These are phyloP conservation scores for Heterodera filipjevi DNA, from an alignment of 2,888 invertebrate species.

Conservation along the genomic window DNA sequence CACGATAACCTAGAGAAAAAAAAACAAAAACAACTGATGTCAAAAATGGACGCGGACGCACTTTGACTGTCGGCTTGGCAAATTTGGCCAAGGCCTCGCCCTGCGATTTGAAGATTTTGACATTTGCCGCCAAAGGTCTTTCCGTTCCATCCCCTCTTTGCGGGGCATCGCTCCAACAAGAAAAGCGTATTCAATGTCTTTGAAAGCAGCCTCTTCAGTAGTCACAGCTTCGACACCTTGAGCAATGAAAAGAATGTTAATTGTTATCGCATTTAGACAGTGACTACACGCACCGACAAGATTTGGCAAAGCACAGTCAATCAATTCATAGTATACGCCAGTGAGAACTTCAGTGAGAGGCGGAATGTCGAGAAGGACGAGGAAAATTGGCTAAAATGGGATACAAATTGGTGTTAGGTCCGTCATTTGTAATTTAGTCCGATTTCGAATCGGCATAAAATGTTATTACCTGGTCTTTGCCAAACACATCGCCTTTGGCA, in stretches of 20 bases:
- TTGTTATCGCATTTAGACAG: too few relatives aligned
- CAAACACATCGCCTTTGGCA: slow-evolving; percentile 77
- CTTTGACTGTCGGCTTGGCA: slow-evolving; percentile 90
- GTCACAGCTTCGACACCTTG: slow-evolving; percentile 81
- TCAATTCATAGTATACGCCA: slow-evolving; percentile 95
- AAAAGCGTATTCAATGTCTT: slow-evolving; percentile 91
- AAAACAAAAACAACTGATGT: not conserved
- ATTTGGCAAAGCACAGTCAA: slow-evolving; percentile 90
- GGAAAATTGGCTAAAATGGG: slow-evolving; percentile 38
- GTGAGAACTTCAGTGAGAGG: slow-evolving; percentile 94
- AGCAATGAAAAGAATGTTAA: slow-evolving; percentile 48
- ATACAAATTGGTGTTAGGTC: too few relatives aligned
- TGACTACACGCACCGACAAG: slow-evolving; percentile 75
- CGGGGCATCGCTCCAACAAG: slow-evolving; percentile 89
- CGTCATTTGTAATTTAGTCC: too few relatives aligned
- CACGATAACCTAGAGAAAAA: slow-evolving; percentile 73
- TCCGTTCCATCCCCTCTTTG: slow-evolving; percentile 96
- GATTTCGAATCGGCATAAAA: too few relatives aligned
- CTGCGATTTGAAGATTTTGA: slow-evolving; percentile 95
- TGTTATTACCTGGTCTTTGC: slow-evolving; percentile 44
- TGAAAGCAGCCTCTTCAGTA: slow-evolving; percentile 88
- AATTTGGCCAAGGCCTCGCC: slow-evolving; percentile 88
- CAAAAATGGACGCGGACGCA: slow-evolving; percentile 58
- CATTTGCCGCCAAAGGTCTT: slow-evolving; percentile 95
- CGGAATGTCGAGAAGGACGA: slow-evolving; percentile 76